phyloP scores from a whole-genome alignment of 2,113 vertebrate genomes.

The Caretta caretta region DNA sequence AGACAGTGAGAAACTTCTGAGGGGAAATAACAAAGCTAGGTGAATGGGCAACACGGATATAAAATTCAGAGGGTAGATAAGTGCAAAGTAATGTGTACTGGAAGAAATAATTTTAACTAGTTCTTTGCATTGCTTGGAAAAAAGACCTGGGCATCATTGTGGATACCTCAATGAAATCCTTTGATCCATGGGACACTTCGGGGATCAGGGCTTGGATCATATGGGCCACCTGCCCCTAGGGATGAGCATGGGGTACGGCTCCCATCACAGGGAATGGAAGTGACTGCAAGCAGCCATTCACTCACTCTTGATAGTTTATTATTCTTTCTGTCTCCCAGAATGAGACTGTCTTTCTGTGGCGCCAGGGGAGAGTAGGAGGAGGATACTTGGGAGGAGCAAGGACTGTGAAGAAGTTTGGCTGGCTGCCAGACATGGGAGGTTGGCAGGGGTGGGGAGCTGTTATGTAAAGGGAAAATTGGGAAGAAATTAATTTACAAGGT shows the following conservation, averaged over 20 bases:
- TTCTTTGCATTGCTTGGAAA: too few relatives aligned
- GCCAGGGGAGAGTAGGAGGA: not conserved
- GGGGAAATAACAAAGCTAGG: not conserved
- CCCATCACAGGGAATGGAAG: fast-evolving
- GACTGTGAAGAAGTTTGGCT: not conserved
- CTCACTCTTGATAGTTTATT: not conserved
- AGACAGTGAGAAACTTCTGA: not conserved
- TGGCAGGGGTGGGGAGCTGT: not conserved
- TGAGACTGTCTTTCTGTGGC: not conserved
- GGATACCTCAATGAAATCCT: too few relatives aligned
- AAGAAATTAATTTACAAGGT: constrained; percentile 2
- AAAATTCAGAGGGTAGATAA: not conserved
- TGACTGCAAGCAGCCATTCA: not conserved
- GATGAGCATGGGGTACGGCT: fast-evolving
- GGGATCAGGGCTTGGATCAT: not conserved
- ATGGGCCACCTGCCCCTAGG: not conserved
- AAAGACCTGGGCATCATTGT: too few relatives aligned
- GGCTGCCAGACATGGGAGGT: not conserved
- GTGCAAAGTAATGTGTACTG: fast-evolving
- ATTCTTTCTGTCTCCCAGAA: constrained; percentile 30
- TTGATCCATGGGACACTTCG: too few relatives aligned
- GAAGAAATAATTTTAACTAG: not conserved
- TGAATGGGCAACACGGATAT: not conserved
- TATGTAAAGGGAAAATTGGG: not conserved
- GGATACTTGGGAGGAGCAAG: constrained; percentile 45